Conservation (phyloP, 2,888 invertebrate species). For the Stenoptilia bipunctidactyla region DNA sequence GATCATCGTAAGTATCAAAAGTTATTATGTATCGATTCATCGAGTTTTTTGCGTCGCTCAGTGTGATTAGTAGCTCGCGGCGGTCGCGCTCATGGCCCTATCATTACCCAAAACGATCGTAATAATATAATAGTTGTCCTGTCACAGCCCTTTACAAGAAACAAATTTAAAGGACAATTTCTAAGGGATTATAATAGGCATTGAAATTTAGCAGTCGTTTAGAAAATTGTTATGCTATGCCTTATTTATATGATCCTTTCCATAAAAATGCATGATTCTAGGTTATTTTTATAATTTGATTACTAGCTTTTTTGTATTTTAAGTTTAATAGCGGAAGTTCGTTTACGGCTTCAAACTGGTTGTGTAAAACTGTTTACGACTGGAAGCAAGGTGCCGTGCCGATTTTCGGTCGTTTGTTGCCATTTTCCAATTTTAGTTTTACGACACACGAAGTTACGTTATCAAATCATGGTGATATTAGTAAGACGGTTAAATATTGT, state of each 20-base stretch:
- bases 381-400: neutral
- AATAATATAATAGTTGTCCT: constrained; percentile 65
- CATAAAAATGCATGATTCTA: constrained; percentile 25
- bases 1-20: neutral
- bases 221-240: constrained; percentile 26
- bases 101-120: constrained; percentile 66
- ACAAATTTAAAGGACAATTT: constrained; percentile 61
- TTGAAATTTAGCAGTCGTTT: constrained; percentile 55
- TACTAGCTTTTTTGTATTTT: constrained; percentile 18
- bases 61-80: constrained; percentile 52
- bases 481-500: no score
- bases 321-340: constrained; percentile 26
- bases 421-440: no score
- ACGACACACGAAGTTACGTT: no score
- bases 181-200: constrained; percentile 43
- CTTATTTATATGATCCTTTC: constrained; percentile 30
- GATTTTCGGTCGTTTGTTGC: no score
- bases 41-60: neutral
- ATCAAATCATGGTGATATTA: no score
- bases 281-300: constrained; percentile 24
- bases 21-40: no score
- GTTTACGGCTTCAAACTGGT: constrained; percentile 3
- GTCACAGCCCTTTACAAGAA: constrained; percentile 57
- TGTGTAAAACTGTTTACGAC: neutral
- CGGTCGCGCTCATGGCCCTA: constrained; percentile 48